Evolutionary conservation across 2,888 invertebrate genomes (phyloP).

Genomic region (Latrodectus hesperus): DNA sequence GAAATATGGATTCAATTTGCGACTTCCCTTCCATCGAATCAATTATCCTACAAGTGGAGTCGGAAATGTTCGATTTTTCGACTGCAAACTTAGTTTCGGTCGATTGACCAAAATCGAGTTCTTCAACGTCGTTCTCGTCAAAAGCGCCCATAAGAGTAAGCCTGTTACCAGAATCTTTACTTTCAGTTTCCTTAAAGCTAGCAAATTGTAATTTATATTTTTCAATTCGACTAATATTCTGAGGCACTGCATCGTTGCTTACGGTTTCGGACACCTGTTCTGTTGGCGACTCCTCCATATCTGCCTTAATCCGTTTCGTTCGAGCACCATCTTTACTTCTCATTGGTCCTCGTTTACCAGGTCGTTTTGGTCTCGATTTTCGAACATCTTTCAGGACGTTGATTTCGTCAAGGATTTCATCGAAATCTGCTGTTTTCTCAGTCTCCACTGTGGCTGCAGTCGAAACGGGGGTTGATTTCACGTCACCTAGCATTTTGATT

Average conservation of each 20-base stretch:
- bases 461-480: constrained; percentile 2
- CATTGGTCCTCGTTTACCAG: constrained; percentile 18
- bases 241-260: not conserved
- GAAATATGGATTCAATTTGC: no score
- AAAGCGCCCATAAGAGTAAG: constrained; percentile 43
- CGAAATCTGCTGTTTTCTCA: not conserved
- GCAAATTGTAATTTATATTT: constrained; percentile 52
- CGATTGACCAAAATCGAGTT: constrained; percentile 53
- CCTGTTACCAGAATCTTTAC: constrained; percentile 40
- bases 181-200: constrained; percentile 22
- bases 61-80: no score
- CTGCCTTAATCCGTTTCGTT: not conserved
- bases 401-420: constrained; percentile 31
- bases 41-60: not conserved
- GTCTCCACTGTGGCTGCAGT: not conserved
- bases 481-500: constrained; percentile 43
- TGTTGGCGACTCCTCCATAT: not conserved
- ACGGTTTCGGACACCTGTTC: not conserved
- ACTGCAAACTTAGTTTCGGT: constrained; percentile 1
- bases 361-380: constrained; percentile 52
- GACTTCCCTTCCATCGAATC: not conserved
- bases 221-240: constrained; percentile 43
- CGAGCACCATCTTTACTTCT: not conserved
- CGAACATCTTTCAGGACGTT: constrained; percentile 49
- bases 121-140: constrained; percentile 48